Conservation (phyloP, 2,797 vertebrate species). For the Staurois parvus region DNA sequence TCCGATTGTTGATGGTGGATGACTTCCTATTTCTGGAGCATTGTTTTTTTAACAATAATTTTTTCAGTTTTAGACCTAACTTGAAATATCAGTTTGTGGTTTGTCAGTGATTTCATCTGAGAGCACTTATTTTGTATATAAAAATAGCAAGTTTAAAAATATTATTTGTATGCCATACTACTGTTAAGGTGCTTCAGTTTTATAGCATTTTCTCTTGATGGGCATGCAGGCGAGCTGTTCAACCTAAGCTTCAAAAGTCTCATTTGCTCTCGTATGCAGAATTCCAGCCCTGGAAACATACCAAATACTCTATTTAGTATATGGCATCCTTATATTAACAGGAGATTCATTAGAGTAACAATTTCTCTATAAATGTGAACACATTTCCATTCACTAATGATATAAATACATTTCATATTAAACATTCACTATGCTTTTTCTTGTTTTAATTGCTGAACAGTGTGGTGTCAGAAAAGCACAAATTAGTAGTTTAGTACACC, state of each 20-base stretch:
- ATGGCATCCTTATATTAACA: background rate
- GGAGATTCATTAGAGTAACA: background rate
- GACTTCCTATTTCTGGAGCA: too few species aligned
- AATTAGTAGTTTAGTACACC: conserved; percentile 4
- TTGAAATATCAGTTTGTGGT: too few species aligned
- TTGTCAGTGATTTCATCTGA: too few species aligned
- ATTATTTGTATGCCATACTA: too few species aligned
- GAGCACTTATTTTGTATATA: too few species aligned
- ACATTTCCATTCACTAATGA: background rate
- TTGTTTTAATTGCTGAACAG: background rate
- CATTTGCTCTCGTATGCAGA: too few species aligned
- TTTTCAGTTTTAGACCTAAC: too few species aligned
- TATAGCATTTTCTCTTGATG: too few species aligned
- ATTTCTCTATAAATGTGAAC: background rate
- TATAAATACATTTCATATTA: background rate
- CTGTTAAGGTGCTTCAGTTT: too few species aligned
- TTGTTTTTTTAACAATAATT: too few species aligned
- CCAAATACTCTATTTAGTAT: background rate
- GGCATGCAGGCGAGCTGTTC: background rate
- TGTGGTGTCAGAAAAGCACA: conserved; percentile 8
- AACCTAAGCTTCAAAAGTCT: background rate
- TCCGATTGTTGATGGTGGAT: too few species aligned
- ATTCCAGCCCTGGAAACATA: background rate
- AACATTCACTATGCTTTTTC: background rate
- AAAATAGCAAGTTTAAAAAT: too few species aligned